phyloP scores from a whole-genome alignment of 2,113 vertebrate species.

The Colossoma macropomum region DNA sequence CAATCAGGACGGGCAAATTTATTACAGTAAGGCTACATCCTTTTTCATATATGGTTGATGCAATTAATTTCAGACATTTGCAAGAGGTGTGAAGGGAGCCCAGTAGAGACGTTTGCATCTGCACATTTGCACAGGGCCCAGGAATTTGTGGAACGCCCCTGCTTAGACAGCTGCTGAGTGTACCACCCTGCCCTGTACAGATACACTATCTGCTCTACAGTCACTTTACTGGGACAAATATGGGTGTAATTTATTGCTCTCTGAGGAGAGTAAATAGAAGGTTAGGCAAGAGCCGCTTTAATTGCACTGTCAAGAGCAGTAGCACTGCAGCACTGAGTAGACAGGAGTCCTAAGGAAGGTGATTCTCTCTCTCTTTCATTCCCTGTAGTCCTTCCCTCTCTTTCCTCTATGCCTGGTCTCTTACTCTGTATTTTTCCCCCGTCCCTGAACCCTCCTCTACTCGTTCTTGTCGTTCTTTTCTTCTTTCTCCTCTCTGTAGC shows the following conservation, averaged over 20 bases:
- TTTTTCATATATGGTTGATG: neutral
- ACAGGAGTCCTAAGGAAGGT: neutral
- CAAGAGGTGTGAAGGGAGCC: neutral
- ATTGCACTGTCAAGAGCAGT: conserved; percentile 27
- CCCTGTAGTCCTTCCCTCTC: neutral
- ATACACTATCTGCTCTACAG: neutral
- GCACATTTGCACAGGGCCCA: neutral
- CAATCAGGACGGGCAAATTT: neutral
- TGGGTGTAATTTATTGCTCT: conserved; percentile 39
- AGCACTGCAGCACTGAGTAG: neutral
- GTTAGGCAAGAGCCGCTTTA: conserved; percentile 17
- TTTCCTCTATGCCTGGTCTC: neutral
- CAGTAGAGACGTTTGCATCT: neutral
- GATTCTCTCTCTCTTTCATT: neutral
- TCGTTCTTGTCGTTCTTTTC: conserved; percentile 15
- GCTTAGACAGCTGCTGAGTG: neutral
- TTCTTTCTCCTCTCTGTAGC: conserved; percentile 4
- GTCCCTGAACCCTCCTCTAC: neutral
- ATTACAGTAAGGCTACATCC: neutral
- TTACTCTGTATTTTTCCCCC: neutral
- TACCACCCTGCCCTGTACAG: neutral
- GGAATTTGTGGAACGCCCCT: neutral
- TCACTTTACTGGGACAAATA: conserved; percentile 10
- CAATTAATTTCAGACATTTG: neutral
- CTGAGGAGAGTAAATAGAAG: conserved; percentile 31